Evolutionary conservation across 2,888 invertebrate species (phyloP), one percentile per base, ranked within the genome.

Genomic region (Harpalus rubripes): DNA sequence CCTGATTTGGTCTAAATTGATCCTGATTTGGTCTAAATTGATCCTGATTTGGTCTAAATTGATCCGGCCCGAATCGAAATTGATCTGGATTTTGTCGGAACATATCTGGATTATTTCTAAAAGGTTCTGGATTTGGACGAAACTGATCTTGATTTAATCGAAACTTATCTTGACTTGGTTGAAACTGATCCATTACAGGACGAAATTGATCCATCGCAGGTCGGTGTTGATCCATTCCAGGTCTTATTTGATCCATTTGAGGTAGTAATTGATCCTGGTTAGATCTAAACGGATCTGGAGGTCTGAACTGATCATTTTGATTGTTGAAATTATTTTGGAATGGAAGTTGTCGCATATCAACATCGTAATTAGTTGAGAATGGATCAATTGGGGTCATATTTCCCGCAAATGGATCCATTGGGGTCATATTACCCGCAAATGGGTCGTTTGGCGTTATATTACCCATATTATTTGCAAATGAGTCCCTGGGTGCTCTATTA

Each of bases 401-500:
- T 5, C 80, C 72, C 16, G 15, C 56, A 56, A 52, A 32, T 22
- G 12, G 39, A 16, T 72, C 44, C 7, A 6, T 8, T 41, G 16
- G 39, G 12, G 44, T 52, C 4, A 8, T 52, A 10, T 12, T 52
- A 7, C 41, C 41, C 10, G 41, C 15, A 72, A 41, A 72, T 72
- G 39, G 18, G 39, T 72, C 41, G 1, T 0, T 26, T 63, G 39
- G 72, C 2, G 44, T n/a, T 7, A 12, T 72, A 72, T 52, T 52
- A 12, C 44, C 44, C 44, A 52, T 39, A 41, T 52, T 18, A 10
- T 58, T 61, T 10, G 39, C 52, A 39, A 82, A 81, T 74, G 61
- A 65, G 22, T 85, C 85, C 0, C 44, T 58, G 8, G 85, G 85
- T 41, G 85, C 83, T 58, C 41, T 65, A 8, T 68, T 58, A 1